Conservation (phyloP, 1,140 invertebrate species). For the Drosophila suzukii region DNA sequence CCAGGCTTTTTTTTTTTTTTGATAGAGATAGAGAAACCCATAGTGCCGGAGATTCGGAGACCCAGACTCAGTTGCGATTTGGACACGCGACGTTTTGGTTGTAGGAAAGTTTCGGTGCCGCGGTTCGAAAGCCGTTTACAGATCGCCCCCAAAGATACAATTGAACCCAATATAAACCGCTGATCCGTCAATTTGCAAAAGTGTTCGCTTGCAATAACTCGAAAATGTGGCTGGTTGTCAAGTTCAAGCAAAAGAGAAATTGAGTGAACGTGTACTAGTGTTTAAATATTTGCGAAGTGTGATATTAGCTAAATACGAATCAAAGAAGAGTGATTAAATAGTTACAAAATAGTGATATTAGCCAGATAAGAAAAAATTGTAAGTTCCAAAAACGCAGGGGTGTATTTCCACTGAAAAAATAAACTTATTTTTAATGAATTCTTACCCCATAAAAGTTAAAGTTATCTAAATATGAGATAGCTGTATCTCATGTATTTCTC, state of each 20-base stretch:
- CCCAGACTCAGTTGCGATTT: constrained; percentile 58
- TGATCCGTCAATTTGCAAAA: constrained; percentile 37
- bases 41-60: constrained; percentile 14
- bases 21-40: constrained; percentile 6
- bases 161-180: constrained; percentile 39
- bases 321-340: constrained; percentile 3
- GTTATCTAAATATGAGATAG: too few relatives aligned
- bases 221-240: constrained; percentile 56
- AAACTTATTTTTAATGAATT: too few relatives aligned
- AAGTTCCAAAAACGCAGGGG: neutral
- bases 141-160: constrained; percentile 32
- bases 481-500: too few relatives aligned
- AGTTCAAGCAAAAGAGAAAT: constrained; percentile 56
- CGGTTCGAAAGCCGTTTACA: constrained; percentile 6
- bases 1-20: constrained; percentile 5
- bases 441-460: too few relatives aligned
- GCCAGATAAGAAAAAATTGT: constrained; percentile 15
- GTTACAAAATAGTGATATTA: constrained; percentile 23
- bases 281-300: constrained; percentile 16
- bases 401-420: too few relatives aligned
- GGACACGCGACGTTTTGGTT: constrained; percentile 60
- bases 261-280: constrained; percentile 13
- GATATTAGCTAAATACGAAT: constrained; percentile 8
- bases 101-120: constrained; percentile 45
- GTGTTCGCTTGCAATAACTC: constrained; percentile 32